phyloP scores from a whole-genome alignment of 1,140 invertebrate genomes.

The Drosophila mauritiana region DNA sequence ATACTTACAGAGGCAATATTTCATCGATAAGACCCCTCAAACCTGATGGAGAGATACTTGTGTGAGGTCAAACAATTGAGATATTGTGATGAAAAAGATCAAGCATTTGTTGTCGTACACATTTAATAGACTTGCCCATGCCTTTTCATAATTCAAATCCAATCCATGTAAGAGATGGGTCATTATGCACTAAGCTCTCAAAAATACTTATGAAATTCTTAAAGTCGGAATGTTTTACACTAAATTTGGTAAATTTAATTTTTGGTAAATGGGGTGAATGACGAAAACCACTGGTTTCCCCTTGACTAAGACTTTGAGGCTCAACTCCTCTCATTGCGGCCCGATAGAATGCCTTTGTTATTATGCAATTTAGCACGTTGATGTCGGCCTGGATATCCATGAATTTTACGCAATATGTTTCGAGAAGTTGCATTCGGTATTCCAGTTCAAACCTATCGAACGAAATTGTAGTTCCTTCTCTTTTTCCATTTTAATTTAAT shows the following conservation, averaged over 20 bases:
- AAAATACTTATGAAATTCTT: background rate
- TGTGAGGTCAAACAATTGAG: too few species aligned
- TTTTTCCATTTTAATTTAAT: too few species aligned
- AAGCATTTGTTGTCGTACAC: conserved; percentile 6
- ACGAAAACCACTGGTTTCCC: background rate
- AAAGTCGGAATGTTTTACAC: background rate
- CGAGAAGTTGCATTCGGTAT: conserved; percentile 4
- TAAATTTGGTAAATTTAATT: background rate
- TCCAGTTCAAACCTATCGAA: background rate
- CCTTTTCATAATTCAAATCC: background rate
- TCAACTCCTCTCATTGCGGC: background rate
- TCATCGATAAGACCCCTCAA: background rate
- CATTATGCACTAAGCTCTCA: background rate
- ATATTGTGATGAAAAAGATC: background rate
- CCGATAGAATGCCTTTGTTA: background rate
- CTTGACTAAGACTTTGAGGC: background rate
- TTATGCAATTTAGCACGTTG: too few species aligned
- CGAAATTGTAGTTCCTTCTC: background rate
- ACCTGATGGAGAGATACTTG: background rate
- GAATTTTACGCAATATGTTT: background rate
- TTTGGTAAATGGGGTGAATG: background rate
- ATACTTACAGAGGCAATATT: background rate
- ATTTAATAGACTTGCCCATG: background rate
- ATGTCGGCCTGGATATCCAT: background rate
- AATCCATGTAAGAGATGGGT: background rate